Conservation (phyloP, 2,113 vertebrate species). For the Noctilio leporinus region DNA sequence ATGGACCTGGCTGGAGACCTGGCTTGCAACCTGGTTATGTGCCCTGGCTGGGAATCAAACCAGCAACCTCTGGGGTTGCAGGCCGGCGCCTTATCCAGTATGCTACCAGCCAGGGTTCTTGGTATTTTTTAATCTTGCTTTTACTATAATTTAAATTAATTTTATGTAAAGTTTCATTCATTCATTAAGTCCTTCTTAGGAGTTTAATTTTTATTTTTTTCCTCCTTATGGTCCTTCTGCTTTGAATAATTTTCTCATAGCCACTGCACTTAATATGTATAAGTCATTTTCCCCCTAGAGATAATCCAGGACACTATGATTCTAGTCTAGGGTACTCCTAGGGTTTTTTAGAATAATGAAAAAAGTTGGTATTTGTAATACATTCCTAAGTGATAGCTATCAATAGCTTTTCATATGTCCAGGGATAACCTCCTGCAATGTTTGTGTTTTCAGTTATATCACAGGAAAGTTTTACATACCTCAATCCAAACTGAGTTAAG, state of each 20-base stretch:
- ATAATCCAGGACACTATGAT: neutral
- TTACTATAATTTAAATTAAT: neutral
- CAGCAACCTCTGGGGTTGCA: too few relatives aligned
- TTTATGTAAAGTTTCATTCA: neutral
- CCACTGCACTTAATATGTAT: neutral
- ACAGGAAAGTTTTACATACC: neutral
- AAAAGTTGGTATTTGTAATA: neutral
- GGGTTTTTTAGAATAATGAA: neutral
- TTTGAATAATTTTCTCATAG: neutral
- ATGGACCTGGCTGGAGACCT: too few relatives aligned
- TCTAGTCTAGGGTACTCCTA: neutral
- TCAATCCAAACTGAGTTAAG: neutral
- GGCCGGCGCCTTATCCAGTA: too few relatives aligned
- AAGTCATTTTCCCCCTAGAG: neutral
- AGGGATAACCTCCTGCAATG: neutral
- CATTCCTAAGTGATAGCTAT: neutral
- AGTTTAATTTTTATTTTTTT: neutral
- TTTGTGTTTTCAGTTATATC: neutral
- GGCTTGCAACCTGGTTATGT: too few relatives aligned
- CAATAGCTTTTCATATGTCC: neutral
- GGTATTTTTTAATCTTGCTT: neutral
- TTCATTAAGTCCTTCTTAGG: neutral
- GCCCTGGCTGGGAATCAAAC: too few relatives aligned
- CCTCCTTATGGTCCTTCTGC: neutral
- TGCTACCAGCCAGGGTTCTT: too few relatives aligned